Percentiles rank a stretch among this genome's conserved stretches.
Conservation (phyloP, 2,888 invertebrate species). For the Drosophila basisetae region DNA sequence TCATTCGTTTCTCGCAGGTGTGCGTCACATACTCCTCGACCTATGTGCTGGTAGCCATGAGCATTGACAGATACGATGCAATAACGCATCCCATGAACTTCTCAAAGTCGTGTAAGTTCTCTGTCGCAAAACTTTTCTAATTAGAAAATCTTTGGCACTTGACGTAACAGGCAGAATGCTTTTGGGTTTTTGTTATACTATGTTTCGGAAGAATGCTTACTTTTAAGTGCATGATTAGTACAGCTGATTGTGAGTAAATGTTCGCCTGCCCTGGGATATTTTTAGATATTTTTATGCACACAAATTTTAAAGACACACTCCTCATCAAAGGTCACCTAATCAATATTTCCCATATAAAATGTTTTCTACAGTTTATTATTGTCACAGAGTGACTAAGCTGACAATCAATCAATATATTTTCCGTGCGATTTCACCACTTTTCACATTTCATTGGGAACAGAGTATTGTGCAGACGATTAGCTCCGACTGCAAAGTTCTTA, state of each 20-base stretch:
- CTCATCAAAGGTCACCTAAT: neutral
- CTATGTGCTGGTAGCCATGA: constrained; percentile 95
- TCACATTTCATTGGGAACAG: neutral
- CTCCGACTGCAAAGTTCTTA: neutral
- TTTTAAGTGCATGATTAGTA: neutral
- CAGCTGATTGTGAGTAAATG: neutral
- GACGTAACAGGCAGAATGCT: constrained; percentile 29
- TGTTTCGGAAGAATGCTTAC: neutral
- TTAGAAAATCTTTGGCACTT: constrained; percentile 66
- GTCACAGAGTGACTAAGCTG: neutral
- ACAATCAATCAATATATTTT: neutral
- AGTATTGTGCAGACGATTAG: neutral
- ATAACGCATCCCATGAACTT: constrained; percentile 98
- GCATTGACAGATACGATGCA: constrained; percentile 96
- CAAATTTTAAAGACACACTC: no score
- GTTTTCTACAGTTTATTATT: neutral
- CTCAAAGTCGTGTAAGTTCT: constrained; percentile 95
- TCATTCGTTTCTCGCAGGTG: constrained; percentile 93
- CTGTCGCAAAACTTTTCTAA: constrained; percentile 70
- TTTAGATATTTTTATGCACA: neutral
- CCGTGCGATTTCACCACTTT: neutral
- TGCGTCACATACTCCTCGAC: constrained; percentile 97
- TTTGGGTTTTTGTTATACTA: neutral
- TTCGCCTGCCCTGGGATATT: neutral
- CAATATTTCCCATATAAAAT: neutral